phyloP scores from a whole-genome alignment of 2,888 invertebrate genomes.

The Schizaphis graminum region DNA sequence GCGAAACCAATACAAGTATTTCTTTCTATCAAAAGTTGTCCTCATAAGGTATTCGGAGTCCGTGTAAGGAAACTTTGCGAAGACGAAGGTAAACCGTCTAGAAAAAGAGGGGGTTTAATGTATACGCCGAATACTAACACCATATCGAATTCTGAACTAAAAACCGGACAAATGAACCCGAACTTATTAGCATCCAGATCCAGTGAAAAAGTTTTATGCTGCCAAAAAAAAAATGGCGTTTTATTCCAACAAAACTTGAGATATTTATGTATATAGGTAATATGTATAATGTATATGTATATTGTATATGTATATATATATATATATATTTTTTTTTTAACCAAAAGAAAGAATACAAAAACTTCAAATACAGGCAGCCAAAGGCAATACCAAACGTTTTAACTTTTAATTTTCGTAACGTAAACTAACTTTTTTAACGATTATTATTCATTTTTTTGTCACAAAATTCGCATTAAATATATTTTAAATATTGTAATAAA shows the following conservation, averaged over 20 bases:
- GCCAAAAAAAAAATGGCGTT: conserved; percentile 55
- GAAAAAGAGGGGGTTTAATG: conserved; percentile 49
- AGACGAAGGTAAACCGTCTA: conserved; percentile 64
- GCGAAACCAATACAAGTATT: conserved; percentile 64
- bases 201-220: conserved; percentile 57
- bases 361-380: conserved; percentile 51
- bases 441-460: conserved; percentile 34
- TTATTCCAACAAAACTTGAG: conserved; percentile 54
- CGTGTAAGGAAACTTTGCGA: conserved; percentile 61
- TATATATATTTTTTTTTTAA: neutral
- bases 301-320: too few species aligned
- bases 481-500: neutral
- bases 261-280: conserved; percentile 44
- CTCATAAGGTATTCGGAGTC: conserved; percentile 64
- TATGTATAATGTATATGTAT: neutral
- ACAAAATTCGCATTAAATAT: neutral
- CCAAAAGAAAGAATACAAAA: conserved; percentile 34
- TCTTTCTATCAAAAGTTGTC: conserved; percentile 64
- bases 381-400: conserved; percentile 39
- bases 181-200: conserved; percentile 64
- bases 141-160: conserved; percentile 62
- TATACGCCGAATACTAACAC: conserved; percentile 62
- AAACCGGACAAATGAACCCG: conserved; percentile 63
- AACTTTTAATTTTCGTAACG: conserved; percentile 55
- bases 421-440: conserved; percentile 55